Evolutionary conservation across 2,888 invertebrate genomes (phyloP).

Genomic region (Iphiclides podalirius): DNA sequence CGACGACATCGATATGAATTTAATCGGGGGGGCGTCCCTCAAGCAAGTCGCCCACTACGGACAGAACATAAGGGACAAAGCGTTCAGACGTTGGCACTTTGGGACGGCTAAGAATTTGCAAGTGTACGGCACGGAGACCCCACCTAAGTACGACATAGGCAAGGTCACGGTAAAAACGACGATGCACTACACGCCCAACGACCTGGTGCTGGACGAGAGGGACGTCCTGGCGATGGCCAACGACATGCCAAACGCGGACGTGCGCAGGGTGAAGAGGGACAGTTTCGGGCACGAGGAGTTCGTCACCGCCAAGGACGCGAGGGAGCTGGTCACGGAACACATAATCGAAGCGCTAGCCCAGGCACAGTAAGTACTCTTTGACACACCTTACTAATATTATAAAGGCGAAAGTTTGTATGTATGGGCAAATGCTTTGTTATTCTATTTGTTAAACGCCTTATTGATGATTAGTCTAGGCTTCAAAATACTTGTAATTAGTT

Average conservation of each 20-base stretch:
- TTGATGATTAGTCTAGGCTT: too few relatives aligned
- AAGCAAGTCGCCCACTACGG: conserved; percentile 63
- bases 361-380: conserved; percentile 15
- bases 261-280: conserved; percentile 47
- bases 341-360: conserved; percentile 36
- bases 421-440: too few relatives aligned
- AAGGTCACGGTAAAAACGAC: conserved; percentile 44
- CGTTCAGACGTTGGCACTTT: conserved; percentile 52
- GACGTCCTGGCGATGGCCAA: conserved; percentile 53
- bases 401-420: too few relatives aligned
- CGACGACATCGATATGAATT: conserved; percentile 13
- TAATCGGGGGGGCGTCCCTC: conserved; percentile 43
- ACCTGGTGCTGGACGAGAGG: conserved; percentile 44
- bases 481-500: too few relatives aligned
- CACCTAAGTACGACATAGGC: conserved; percentile 50
- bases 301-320: conserved; percentile 42
- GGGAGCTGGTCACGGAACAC: conserved; percentile 51
- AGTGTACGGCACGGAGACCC: conserved; percentile 40
- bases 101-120: conserved; percentile 39
- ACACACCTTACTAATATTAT: too few relatives aligned
- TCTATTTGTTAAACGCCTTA: too few relatives aligned
- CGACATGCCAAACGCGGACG: conserved; percentile 46
- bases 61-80: conserved; percentile 53
- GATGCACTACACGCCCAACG: conserved; percentile 54
- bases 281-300: conserved; percentile 51